These are phyloP conservation scores for Buathra laborator DNA, from an alignment of 2,888 invertebrate species.

Conservation along the genomic window DNA sequence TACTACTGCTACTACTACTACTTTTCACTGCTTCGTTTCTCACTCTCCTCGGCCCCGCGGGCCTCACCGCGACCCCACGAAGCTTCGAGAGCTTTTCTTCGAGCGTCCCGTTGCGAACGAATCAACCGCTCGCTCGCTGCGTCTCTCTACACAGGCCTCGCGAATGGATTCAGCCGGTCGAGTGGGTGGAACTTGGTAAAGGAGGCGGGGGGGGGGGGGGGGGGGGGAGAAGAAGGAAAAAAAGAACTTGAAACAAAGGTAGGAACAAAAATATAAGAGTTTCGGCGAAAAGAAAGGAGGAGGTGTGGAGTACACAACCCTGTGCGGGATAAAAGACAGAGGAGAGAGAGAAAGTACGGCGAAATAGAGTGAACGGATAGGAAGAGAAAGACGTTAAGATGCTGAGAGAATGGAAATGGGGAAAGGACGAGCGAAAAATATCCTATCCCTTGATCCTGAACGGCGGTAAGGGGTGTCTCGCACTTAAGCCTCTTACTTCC, in stretches of 20 bases:
- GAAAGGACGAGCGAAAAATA: not conserved
- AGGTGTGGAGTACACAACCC: not conserved
- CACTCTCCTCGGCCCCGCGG: slow-evolving; percentile 51
- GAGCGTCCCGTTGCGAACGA: slow-evolving; percentile 50
- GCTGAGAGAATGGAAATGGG: slow-evolving; percentile 5
- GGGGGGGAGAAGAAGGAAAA: slow-evolving; percentile 6
- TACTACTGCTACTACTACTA: slow-evolving; percentile 19
- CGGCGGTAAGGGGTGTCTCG: slow-evolving; percentile 36
- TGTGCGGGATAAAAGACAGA: not conserved
- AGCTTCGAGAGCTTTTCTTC: slow-evolving; percentile 49
- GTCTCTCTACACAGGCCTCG: slow-evolving; percentile 7
- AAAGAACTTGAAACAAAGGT: not conserved
- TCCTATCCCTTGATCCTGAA: slow-evolving; percentile 21
- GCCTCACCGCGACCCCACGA: slow-evolving; percentile 50
- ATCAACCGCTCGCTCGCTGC: slow-evolving; percentile 28
- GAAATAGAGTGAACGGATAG: not conserved
- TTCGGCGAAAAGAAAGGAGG: not conserved
- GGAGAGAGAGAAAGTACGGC: not conserved
- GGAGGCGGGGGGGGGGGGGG: not conserved
- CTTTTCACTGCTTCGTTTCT: slow-evolving; percentile 55
- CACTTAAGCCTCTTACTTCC: slow-evolving; percentile 48
- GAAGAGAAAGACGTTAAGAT: slow-evolving; percentile 11
- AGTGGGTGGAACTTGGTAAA: not conserved
- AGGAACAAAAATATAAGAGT: slow-evolving; percentile 14
- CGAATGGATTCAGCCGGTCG: not conserved